Evolutionary conservation across 1,140 invertebrate species (phyloP).

Genomic region (Grapholita molesta): DNA sequence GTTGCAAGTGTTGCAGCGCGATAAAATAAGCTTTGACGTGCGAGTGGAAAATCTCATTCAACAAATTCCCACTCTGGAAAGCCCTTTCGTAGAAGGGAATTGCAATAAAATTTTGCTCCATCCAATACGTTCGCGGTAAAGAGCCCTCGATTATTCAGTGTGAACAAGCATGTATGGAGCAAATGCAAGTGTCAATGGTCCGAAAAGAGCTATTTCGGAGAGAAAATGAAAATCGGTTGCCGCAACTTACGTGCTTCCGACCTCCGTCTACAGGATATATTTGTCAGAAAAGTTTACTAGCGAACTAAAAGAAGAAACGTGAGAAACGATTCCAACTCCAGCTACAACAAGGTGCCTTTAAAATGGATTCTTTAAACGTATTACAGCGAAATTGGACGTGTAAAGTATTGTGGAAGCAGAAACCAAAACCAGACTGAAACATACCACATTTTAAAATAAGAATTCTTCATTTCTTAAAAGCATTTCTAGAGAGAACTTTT

Average conservation of each 20-base stretch:
- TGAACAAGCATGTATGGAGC: constrained; percentile 41
- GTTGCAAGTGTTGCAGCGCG: background rate
- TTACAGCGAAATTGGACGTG: background rate
- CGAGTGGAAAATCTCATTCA: constrained; percentile 1
- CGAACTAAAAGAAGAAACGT: constrained; percentile 8
- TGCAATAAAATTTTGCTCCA: constrained; percentile 39
- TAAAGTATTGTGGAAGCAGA: background rate
- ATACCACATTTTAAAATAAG: background rate
- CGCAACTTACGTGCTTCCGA: constrained; percentile 22
- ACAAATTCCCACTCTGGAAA: background rate
- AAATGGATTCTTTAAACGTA: background rate
- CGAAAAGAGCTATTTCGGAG: constrained; percentile 60
- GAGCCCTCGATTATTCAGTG: constrained; percentile 58
- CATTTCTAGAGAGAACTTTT: background rate
- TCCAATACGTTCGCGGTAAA: constrained; percentile 42
- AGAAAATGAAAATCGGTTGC: constrained; percentile 44
- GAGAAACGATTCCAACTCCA: constrained; percentile 11
- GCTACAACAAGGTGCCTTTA: constrained; percentile 1
- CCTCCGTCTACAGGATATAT: constrained; percentile 12
- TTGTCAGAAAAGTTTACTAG: constrained; percentile 11
- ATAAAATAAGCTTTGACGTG: background rate
- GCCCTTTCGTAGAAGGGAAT: background rate
- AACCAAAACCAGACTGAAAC: background rate
- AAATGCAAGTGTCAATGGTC: constrained; percentile 48
- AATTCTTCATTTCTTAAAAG: background rate